Base-by-base conservation (phyloP, 2,888 invertebrate genomes). In the Acanthosepion esculentum region DNA sequence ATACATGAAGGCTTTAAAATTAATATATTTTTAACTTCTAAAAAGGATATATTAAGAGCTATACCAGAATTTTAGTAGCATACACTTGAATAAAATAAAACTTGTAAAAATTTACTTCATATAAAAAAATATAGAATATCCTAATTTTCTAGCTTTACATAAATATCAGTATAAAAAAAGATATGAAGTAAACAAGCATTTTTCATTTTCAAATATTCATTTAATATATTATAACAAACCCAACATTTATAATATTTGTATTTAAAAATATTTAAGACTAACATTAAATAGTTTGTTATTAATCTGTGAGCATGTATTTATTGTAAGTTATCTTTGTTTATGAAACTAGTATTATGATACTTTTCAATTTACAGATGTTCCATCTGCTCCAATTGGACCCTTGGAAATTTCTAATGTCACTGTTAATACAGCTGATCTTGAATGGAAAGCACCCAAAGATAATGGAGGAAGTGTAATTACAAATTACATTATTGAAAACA, bases 331-430 rank as follows among this genome's bases (percentile, higher is more conserved):
- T 59, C 5, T 64, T 41, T 41, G 41, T 41, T 41, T 41, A 8
- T 64, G 4, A 78, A n/a, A 78, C 29, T 15, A n/a, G 29, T 78
- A 78, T 78, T 78, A n/a, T 78, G 7, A 29, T 78, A 12, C 10
- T 78, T 50, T 3, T 10, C 50, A 50, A 41, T 53, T 94, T 94
- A 10, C 96, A 97, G 99, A 99, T 97, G 98, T 99, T 96, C 99
- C 99, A 93, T 98, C 98, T 91, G 98, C 99, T 97, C 99, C 99
- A 91, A 98, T 98, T 97, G 99, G 99, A 97, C 97, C 97, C 93
- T 98, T 99, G 94, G 98, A 98, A 95, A 98, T 99, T 33, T 98
- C 98, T 78, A 98, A 99, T 96, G 98, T 98, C 91, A 99, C 99
- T 50, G 99, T 98, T 96, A 98, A 98, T 97, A 98, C 99, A 96